Evolutionary conservation across 2,797 vertebrate genomes (phyloP), one percentile per base, ranked within the genome.

Genomic region (Orestias chungarensis): DNA sequence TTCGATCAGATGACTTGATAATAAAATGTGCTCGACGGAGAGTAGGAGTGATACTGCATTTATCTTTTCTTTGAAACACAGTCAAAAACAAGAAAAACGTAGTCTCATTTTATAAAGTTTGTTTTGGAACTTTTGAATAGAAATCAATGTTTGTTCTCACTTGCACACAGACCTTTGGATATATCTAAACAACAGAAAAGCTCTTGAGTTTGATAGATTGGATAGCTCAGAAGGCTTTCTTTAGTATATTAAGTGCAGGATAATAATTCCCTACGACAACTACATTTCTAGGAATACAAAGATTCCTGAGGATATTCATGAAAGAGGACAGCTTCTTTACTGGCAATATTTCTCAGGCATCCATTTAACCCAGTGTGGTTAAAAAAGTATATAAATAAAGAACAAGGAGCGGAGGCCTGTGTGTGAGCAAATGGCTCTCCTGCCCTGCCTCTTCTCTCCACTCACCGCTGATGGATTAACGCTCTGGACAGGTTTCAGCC

Each of bases 381-480:
- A 55, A 25, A 25, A 27, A n/a, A 50, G 11, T n/a, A n/a, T 3
- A n/a, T 0, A 50, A 50, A 49, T 7, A 23, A n/a, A 66, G 42
- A 40, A 18, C 59, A 44, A 74, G 49, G 27, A 75, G 76, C 62
- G 55, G 49, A 12, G 69, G 66, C 78, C 68, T 65, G 49, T 49
- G 70, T 25, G 75, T 86, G 87, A 92, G 68, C 84, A 86, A 62
- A 92, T 90, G 82, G 84, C 88, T 89, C 83, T 83, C 84, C 89
- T 62, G 82, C 78, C 80, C 77, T 42, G 87, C 87, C 88, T 91
- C 76, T 76, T 76, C 88, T 88, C 85, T 70, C 70, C 68, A 74
- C 84, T 89, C 83, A 46, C 81, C 74, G 55, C 86, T 89, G 89
- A 92, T 92, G 89, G 90, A 92, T 93, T 88, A 90, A 89, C 83